Evolutionary conservation across 1,140 invertebrate species (phyloP).

Genomic region (Apis dorsata): DNA sequence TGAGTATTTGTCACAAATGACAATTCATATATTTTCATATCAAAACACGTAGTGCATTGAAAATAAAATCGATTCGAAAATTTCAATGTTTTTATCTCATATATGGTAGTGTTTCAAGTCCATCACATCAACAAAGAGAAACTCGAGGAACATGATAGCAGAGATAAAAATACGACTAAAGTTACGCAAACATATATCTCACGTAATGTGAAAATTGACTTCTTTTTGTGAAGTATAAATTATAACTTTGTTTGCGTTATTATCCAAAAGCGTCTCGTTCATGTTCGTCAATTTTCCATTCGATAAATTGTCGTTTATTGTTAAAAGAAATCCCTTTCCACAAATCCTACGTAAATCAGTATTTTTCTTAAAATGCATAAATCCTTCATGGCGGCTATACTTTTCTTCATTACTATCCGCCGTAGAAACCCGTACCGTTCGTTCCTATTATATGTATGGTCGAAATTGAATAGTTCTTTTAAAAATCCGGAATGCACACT

Average conservation of each 20-base stretch:
- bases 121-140: conserved; percentile 32
- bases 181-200: conserved; percentile 49
- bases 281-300: conserved; percentile 41
- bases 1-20: not conserved
- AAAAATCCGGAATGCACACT: not conserved
- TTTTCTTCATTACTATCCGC: conserved; percentile 1
- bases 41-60: not conserved
- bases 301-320: not conserved
- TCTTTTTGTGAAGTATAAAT: conserved; percentile 35
- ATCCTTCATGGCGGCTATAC: conserved; percentile 15
- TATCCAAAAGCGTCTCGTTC: conserved; percentile 32
- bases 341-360: conserved; percentile 23
- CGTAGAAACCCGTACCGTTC: not conserved
- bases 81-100: not conserved
- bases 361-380: not conserved
- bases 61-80: conserved; percentile 33
- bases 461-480: conserved; percentile 3
- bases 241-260: conserved; percentile 26
- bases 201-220: conserved; percentile 50
- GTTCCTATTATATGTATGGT: not conserved
- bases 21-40: not conserved
- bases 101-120: not conserved
- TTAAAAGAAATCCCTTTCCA: conserved; percentile 10
- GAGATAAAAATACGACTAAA: conserved; percentile 52
- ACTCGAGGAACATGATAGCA: conserved; percentile 49